Evolutionary conservation across 2,797 vertebrate genomes (phyloP).

Genomic region (Pelochelys cantorii): DNA sequence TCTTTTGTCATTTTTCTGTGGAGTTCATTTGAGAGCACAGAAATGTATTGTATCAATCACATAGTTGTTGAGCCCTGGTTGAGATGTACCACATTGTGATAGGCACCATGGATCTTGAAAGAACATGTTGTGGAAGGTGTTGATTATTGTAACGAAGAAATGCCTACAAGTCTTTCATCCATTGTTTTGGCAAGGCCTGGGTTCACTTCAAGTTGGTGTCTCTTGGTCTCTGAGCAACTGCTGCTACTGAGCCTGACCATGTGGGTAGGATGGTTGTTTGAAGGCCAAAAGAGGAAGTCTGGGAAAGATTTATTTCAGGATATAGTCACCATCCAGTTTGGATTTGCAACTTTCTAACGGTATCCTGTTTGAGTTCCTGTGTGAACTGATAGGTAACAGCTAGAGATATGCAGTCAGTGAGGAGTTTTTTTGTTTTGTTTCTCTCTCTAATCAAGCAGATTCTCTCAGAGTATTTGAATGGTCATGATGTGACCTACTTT

Average conservation of each 20-base stretch:
- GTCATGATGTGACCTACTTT: background rate
- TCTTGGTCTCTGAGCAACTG: background rate
- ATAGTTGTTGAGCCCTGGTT: background rate
- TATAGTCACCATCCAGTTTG: too few species aligned
- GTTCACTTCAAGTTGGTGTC: background rate
- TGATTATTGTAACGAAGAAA: background rate
- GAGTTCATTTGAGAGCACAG: background rate
- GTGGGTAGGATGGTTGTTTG: too few species aligned
- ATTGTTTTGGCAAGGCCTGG: background rate
- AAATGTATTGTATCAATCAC: background rate
- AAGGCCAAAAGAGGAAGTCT: too few species aligned
- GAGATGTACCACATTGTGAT: background rate
- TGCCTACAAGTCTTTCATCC: background rate
- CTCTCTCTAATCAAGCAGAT: too few species aligned
- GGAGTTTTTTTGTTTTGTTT: too few species aligned
- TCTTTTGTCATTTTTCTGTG: background rate
- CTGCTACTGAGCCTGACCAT: too few species aligned
- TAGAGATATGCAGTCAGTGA: too few species aligned
- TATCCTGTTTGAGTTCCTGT: too few species aligned
- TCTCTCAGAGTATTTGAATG: too few species aligned
- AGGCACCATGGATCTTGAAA: background rate
- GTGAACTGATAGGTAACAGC: too few species aligned
- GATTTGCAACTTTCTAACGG: too few species aligned
- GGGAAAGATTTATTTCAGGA: too few species aligned
- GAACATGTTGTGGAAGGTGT: background rate